Evolutionary conservation across 2,113 vertebrate genomes (phyloP), one percentile per base, ranked within the genome.

Genomic region (Conger conger): DNA sequence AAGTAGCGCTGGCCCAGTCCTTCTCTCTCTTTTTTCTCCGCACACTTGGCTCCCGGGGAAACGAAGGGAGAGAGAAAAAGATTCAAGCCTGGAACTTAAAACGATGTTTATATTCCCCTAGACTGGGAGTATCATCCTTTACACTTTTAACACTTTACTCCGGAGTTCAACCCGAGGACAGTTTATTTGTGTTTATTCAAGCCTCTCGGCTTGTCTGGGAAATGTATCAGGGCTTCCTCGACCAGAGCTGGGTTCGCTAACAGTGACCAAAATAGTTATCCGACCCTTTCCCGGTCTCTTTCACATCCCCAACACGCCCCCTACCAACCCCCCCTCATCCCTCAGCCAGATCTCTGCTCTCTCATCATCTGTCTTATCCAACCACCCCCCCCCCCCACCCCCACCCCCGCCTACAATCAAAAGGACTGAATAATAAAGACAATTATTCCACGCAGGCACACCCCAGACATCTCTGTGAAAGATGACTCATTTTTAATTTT

Each of bases 151-250:
- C 77, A 80, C 81, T 76, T 86, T 37, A 76, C 85, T 89, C 85
- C 87, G 86, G 60, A 86, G 90, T 90, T 88, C 83, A 85, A 81
- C 76, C 80, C 82, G 77, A 83, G 88, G 86, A 50, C 81, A 76
- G 84, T 87, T 82, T 88, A 86, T 77, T 88, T 84, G 86, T 88
- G 89, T 82, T 87, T 77, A 84, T 82, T 35, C 68, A 76, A 77
- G 68, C 68, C 42, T 20, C 17, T 36, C 60, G 79, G 16, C 60
- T 38, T 23, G 16, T 73, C 23, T 76, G 63, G 77, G 76, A 53
- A 84, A 81, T 30, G 76, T 80, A 85, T 82, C 84, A 38, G 63
- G 68, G 83, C 36, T 30, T 50, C 54, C 79, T 35, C 76, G 45
- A 50, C n/a, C 42, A 20, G 33, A 38, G 20, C 30, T 50, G 23